Evolutionary conservation across 2,113 vertebrate species (phyloP), one percentile per base, ranked within the genome.

Genomic region (Notechis scutatus): DNA sequence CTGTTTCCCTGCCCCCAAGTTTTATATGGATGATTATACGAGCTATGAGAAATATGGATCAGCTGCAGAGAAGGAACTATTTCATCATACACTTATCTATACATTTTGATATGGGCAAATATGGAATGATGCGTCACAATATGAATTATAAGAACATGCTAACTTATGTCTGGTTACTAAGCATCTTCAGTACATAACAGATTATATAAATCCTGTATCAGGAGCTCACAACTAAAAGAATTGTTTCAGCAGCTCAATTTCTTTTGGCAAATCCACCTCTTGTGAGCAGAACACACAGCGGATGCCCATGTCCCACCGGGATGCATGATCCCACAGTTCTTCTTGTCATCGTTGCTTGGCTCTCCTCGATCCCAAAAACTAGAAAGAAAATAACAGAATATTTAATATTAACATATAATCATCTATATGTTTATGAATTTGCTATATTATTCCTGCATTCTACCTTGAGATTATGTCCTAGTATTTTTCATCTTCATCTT

Each of bases 181-280:
- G 39, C 55, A 21, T 34, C 69, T 54, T n/a, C 42, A 52, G 29
- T 23, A 21, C 15, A 87, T 42, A 64, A 45, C 81, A 86, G 21
- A 4, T 88, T 89, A 1, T 42, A 20, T 56, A 42, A 52, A 39
- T 64, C 92, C 21, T 87, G 56, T 52, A 21, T n/a, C 18, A 42
- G 18, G 29, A 39, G 7, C 45, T 24, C 29, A 21, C 6, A n/a
- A 50, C 29, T 50, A 4, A 42, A 54, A 20, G 1, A n/a, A 50
- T 12, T 21, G 39, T 93, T 59, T 93, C n/a, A 90, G 56, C 92
- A 93, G n/a, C 69, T 29, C 45, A 93, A 34, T 34, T 12, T 61
- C 74, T 57, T 90, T 87, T 93, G 87, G 52, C 92, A 93, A 87
- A 93, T 87, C 92, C 92, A 93, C 23, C 4, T 47, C 8, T 93